Evolutionary conservation across 2,797 vertebrate genomes (phyloP).

Genomic region (Paedocypris micromegethes): DNA sequence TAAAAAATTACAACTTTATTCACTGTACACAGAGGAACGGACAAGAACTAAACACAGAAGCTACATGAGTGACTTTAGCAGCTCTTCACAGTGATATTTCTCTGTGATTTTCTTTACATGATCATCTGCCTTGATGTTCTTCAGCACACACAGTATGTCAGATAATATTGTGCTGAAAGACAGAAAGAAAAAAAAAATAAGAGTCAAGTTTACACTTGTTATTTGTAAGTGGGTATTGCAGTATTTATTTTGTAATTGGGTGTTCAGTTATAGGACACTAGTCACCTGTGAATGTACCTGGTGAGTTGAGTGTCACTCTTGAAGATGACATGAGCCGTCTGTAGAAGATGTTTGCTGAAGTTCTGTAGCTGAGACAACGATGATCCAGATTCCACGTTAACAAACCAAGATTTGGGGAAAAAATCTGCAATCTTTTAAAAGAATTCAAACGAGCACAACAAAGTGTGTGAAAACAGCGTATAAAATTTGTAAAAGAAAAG

Average conservation of each 20-base stretch:
- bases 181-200: slow-evolving; percentile 11
- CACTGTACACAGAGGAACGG: too few species aligned
- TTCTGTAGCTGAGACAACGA: slow-evolving; percentile 75
- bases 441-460: slow-evolving; percentile 67
- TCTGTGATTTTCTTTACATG: slow-evolving; percentile 69
- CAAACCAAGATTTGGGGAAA: slow-evolving; percentile 81
- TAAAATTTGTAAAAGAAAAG: slow-evolving; percentile 65
- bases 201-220: too few species aligned
- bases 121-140: slow-evolving; percentile 72
- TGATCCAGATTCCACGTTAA: slow-evolving; percentile 55
- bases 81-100: slow-evolving; percentile 72
- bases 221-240: too few species aligned
- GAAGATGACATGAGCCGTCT: slow-evolving; percentile 63
- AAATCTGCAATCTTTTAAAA: slow-evolving; percentile 71
- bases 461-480: slow-evolving; percentile 70
- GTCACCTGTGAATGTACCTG: slow-evolving; percentile 18
- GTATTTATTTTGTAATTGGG: too few species aligned
- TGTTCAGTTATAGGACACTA: neutral
- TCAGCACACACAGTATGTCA: slow-evolving; percentile 74
- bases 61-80: slow-evolving; percentile 56
- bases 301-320: slow-evolving; percentile 56
- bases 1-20: too few species aligned
- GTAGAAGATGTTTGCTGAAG: slow-evolving; percentile 78
- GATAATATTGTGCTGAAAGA: slow-evolving; percentile 58
- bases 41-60: neutral